phyloP scores from a whole-genome alignment of 2,797 vertebrate genomes.

The Triplophysa yarkandensis region DNA sequence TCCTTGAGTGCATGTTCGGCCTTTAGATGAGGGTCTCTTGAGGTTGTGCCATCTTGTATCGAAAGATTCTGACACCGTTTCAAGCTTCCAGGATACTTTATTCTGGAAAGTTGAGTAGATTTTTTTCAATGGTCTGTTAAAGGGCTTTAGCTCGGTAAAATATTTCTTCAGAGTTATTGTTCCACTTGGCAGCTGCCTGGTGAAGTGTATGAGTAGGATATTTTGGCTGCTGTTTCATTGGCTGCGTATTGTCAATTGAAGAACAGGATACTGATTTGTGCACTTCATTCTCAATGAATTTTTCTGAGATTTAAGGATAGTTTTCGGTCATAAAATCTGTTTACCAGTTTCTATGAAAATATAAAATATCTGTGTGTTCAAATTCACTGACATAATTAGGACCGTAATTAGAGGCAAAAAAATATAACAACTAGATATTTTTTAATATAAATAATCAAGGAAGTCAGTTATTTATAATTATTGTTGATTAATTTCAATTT shows the following conservation, averaged over 20 bases:
- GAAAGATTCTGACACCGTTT: conserved; percentile 17
- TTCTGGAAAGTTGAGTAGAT: conserved; percentile 32
- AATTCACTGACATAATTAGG: no score
- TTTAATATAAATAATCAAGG: no score
- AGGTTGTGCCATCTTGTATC: conserved; percentile 24
- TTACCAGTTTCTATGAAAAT: neutral
- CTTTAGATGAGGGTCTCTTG: conserved; percentile 40
- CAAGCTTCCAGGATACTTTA: conserved; percentile 25
- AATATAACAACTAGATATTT: no score
- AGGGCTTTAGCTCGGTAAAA: conserved; percentile 6
- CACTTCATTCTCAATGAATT: neutral
- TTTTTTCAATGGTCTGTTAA: conserved; percentile 32
- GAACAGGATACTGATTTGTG: neutral
- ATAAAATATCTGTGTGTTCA: no score
- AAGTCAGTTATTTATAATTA: no score
- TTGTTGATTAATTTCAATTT: no score
- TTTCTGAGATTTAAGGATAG: neutral
- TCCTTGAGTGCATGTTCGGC: conserved; percentile 19
- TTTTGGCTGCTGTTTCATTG: neutral
- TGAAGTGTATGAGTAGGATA: neutral
- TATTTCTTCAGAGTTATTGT: conserved; percentile 17
- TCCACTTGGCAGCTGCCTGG: neutral
- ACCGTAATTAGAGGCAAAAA: no score
- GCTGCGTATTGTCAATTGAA: neutral
- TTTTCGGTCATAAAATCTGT: neutral